Evolutionary conservation across 2,888 invertebrate genomes (phyloP).

Genomic region (Lomographa bimaculata): DNA sequence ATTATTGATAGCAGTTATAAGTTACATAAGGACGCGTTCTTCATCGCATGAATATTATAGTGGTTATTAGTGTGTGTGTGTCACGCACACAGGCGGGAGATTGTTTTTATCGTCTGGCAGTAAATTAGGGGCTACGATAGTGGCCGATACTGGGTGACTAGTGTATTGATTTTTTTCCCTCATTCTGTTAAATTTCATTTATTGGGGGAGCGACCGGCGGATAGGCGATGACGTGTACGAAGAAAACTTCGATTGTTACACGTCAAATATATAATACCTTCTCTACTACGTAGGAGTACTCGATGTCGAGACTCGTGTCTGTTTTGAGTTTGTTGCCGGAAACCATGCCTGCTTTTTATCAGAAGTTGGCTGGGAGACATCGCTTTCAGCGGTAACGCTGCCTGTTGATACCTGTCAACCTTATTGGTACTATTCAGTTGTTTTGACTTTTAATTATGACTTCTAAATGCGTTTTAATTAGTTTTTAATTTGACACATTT

Average conservation of each 20-base stretch:
- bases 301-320: no score
- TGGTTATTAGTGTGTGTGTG: constrained; percentile 32
- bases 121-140: constrained; percentile 78
- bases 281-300: no score
- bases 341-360: background rate
- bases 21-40: constrained; percentile 58
- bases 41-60: constrained; percentile 69
- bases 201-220: constrained; percentile 75
- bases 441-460: no score
- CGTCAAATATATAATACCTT: no score
- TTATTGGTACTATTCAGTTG: no score
- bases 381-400: no score
- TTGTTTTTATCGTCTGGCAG: constrained; percentile 76
- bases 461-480: no score
- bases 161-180: constrained; percentile 83
- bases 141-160: constrained; percentile 66
- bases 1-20: constrained; percentile 54
- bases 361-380: no score
- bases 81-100: constrained; percentile 52
- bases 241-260: no score
- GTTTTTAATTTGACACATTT: no score
- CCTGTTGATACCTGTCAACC: no score
- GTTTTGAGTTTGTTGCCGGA: constrained; percentile 11
- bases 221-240: constrained; percentile 34
- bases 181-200: constrained; percentile 84